Base-by-base conservation (phyloP, 2,797 vertebrate genomes). In the Cirrhinus mrigala region DNA sequence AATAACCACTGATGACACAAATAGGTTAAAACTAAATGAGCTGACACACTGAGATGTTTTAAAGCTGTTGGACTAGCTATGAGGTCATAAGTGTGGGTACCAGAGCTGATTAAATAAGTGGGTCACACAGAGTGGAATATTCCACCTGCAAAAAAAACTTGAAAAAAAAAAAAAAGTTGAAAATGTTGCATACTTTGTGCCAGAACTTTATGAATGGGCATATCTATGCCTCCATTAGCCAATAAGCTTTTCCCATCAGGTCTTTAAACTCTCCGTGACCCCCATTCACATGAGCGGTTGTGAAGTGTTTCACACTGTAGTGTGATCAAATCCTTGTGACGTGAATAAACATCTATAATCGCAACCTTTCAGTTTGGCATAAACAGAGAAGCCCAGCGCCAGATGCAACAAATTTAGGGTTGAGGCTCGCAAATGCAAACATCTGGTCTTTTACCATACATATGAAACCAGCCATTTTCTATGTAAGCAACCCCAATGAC, bases 271-370 rank as follows among this genome's bases (percentile, higher is more conserved):
- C 77, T 79, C 24, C 3, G 3, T 90, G 88, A 90, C 89, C 89
- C 88, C 82, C 76, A 85, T 87, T 88, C 79, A 87, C 62, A 62
- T 87, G 85, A 77, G 82, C 48, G 58, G 77, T 73, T 85, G 77
- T 89, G 80, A 90, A 90, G 84, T 83, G 85, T 90, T 93, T 90
- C 86, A 88, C 83, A 74, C 89, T 82, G 88, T 89, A 84, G 79
- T 83, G 80, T 89, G 84, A 88, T 87, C 86, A 89, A 90, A 89
- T 89, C 89, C 89, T 90, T 79, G 76, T 88, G 85, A 92, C 88
- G 83, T 90, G 91, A 89, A 89, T 92, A 92, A 93, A 94, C 90
- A 92, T 87, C 88, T 89, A 88, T 87, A 91, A 92, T 92, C 85
- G 90, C 85, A 82, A 86, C 87, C 79, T 87, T 89, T 92, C 90